Base-by-base conservation (phyloP, 2,797 vertebrate species). In the Helarctos malayanus region DNA sequence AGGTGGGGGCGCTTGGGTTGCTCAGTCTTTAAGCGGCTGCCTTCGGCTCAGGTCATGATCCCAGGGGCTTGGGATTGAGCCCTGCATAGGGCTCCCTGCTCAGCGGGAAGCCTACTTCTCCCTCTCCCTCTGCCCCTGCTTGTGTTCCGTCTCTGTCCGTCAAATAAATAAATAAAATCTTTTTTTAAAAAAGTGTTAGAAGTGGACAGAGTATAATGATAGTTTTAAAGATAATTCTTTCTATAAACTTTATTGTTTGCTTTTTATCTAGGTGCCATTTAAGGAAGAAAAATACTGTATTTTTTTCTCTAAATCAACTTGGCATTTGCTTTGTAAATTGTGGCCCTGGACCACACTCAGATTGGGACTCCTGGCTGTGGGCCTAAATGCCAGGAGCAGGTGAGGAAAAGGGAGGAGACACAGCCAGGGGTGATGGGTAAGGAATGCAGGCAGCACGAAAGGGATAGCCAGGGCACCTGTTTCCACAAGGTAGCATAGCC, bases 261-360 rank as follows among this genome's bases (percentile, higher is more conserved):
- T 18, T 85, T 89, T 84, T 56, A n/a, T 21, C 78, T 73, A 35
- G 23, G 14, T 76, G 27, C 7, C 47, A 38, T 32, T 92, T 78
- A 85, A 89, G 13, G 57, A 91, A 91, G 49, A 94, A 91, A 88
- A 57, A 35, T 21, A n/a, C 1, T 49, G 38, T 38, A 32, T 89
- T 96, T 96, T 94, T 69, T 45, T 91, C 54, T 69, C 63, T 89
- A 84, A 86, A 94, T 63, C 21, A 32, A 80, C 11, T 15, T 91
- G 56, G 29, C 14, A 21, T 57, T 83, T 84, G 59, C 35, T 57
- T 75, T 86, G 86, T 38, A 80, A 86, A 32, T 68, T 76, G 59
- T 19, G 49, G 9, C 73, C 49, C 13, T 3, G 25, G 49, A 47
- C 13, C 41, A 41, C 32, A 18, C 61, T 61, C 75, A 54, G 41